A percentile compares a stretch with the other conserved stretches of the same genome.
Conservation (phyloP, 2,113 vertebrate genomes). For the Varanus komodoensis region DNA sequence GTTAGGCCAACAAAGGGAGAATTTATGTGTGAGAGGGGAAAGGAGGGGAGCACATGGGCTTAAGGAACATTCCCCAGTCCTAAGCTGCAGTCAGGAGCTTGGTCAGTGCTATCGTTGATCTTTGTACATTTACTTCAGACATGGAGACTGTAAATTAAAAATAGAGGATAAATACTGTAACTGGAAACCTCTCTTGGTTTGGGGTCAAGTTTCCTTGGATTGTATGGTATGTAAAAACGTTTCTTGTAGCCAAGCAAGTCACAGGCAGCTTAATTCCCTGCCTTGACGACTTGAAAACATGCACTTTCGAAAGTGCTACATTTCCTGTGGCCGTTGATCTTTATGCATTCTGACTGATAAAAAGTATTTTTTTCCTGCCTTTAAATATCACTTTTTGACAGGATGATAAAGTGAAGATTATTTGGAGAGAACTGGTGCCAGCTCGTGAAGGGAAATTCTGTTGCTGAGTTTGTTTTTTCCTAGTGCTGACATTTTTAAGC, state of each 20-base stretch:
- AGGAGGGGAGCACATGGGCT: no score
- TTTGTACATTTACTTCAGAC: background rate
- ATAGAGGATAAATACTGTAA: background rate
- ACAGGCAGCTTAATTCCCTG: slow-evolving; percentile 46
- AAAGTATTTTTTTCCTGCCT: slow-evolving; percentile 63
- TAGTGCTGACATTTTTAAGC: slow-evolving; percentile 55
- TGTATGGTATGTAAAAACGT: background rate
- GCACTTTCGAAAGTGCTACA: background rate
- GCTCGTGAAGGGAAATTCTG: slow-evolving; percentile 64
- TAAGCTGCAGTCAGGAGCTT: background rate
- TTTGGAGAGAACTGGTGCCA: slow-evolving; percentile 68
- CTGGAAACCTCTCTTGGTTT: background rate
- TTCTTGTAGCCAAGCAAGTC: background rate
- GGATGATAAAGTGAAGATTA: slow-evolving; percentile 69
- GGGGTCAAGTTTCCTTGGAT: background rate
- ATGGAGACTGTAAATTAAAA: background rate
- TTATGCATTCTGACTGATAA: slow-evolving; percentile 70
- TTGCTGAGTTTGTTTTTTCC: slow-evolving; percentile 65
- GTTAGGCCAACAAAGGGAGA: background rate
- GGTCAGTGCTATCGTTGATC: background rate
- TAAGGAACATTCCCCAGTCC: background rate
- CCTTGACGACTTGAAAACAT: slow-evolving; percentile 12
- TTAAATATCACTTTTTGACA: slow-evolving; percentile 73
- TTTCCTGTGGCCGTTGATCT: slow-evolving; percentile 57
- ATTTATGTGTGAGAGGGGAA: background rate